A percentile compares a stretch with the other conserved stretches of the same genome.
Conservation (phyloP, 37 sponge, comb jelly and placozoan species). For the Spongilla lacustris region DNA sequence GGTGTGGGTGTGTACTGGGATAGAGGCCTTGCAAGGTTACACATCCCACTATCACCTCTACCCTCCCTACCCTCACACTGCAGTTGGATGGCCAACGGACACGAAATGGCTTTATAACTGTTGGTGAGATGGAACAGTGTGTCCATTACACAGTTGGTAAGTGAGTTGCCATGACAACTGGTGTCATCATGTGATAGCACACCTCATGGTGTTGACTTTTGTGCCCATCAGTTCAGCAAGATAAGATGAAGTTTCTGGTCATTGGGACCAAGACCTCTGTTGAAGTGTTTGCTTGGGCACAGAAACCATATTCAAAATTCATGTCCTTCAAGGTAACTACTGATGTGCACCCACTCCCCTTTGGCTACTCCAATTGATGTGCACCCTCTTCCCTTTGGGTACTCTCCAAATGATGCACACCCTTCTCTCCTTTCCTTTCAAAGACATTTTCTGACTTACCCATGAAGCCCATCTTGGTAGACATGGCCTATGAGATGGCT, state of each 20-base stretch:
- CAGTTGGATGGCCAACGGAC: not conserved
- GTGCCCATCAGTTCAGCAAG: slow-evolving; percentile 74
- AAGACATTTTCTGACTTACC: slow-evolving; percentile 75
- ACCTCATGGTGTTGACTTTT: not conserved
- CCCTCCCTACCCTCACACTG: not conserved
- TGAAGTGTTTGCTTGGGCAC: slow-evolving; percentile 99
- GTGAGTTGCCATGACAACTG: slow-evolving; percentile 2
- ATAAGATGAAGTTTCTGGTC: slow-evolving; percentile 86
- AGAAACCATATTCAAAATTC: slow-evolving; percentile 97
- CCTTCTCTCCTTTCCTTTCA: too few species aligned
- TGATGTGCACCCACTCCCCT: not conserved
- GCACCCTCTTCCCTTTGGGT: not conserved
- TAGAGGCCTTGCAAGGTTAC: not conserved
- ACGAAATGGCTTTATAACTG: slow-evolving; percentile 70
- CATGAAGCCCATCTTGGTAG: slow-evolving; percentile 80
- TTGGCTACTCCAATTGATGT: not conserved
- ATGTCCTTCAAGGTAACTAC: slow-evolving; percentile 88
- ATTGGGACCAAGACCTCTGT: slow-evolving; percentile 89
- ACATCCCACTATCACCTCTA: not conserved
- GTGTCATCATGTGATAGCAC: not conserved
- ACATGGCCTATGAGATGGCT: slow-evolving; percentile 72
- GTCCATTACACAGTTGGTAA: slow-evolving; percentile 92
- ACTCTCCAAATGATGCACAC: not conserved
- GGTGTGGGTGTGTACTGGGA: too few species aligned
- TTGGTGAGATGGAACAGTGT: slow-evolving; percentile 94